Evolutionary conservation across 2,888 invertebrate genomes (phyloP).

Genomic region (Eupithecia pulchellata): DNA sequence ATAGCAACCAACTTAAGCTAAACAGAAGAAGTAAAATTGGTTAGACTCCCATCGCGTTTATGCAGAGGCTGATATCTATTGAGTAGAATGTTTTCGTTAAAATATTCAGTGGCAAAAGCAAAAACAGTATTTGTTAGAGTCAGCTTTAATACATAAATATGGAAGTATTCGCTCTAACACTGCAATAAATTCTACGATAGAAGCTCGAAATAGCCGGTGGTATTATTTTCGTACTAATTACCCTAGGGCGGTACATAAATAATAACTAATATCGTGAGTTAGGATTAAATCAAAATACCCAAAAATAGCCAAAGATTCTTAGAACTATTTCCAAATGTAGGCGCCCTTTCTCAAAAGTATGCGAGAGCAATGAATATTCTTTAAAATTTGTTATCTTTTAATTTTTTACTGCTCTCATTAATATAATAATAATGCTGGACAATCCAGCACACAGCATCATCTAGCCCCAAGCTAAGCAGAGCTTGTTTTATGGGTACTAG

Average conservation of each 20-base stretch:
- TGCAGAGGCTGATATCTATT: not conserved
- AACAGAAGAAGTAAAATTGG: too few species aligned
- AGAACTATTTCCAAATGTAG: not conserved
- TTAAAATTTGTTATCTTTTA: too few species aligned
- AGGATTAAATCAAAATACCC: constrained; percentile 19
- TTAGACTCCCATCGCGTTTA: too few species aligned
- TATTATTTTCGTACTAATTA: constrained; percentile 25
- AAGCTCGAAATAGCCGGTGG: not conserved
- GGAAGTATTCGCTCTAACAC: not conserved
- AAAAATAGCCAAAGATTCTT: not conserved
- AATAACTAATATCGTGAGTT: constrained; percentile 7
- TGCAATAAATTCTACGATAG: not conserved
- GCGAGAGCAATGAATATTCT: not conserved
- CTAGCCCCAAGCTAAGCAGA: too few species aligned
- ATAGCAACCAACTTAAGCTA: too few species aligned
- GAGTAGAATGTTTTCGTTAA: not conserved
- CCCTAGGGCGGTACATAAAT: constrained; percentile 12
- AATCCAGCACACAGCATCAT: too few species aligned
- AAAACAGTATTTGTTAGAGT: not conserved
- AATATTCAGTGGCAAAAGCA: not conserved
- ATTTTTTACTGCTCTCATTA: too few species aligned
- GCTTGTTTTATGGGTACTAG: too few species aligned
- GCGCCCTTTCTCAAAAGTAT: not conserved
- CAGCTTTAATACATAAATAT: too few species aligned
- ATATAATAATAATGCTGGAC: too few species aligned